These are phyloP conservation scores for Limnephilus rhombicus DNA, from an alignment of 2,888 invertebrate species.

Conservation along the genomic window DNA sequence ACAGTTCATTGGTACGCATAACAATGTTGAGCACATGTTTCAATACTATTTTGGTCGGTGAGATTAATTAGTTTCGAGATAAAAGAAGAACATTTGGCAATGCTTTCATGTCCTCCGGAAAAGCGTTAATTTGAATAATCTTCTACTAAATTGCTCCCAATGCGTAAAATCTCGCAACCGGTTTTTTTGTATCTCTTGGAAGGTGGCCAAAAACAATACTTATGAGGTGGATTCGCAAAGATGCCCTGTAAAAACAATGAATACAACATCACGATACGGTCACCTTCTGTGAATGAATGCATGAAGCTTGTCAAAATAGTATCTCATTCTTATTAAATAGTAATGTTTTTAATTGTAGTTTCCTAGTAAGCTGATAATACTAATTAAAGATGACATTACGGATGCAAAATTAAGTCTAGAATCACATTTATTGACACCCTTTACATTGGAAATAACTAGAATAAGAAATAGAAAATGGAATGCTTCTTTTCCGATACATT, in stretches of 20 bases:
- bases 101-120: not conserved
- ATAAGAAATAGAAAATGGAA: not conserved
- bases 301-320: not conserved
- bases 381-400: not conserved
- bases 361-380: not conserved
- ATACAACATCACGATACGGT: not conserved
- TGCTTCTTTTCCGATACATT: not conserved
- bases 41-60: not conserved
- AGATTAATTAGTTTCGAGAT: not conserved
- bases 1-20: not conserved
- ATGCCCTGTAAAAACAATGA: not conserved
- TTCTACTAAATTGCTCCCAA: not conserved
- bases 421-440: not conserved
- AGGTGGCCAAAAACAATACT: not conserved
- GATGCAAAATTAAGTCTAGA: not conserved
- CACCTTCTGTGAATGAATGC: not conserved
- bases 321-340: not conserved
- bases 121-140: not conserved
- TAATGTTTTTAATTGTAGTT: not conserved
- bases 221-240: not conserved
- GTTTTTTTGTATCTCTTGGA: not conserved
- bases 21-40: not conserved
- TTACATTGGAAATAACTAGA: not conserved
- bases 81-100: not conserved
- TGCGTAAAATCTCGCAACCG: not conserved